A percentile compares a stretch with the other conserved stretches of the same genome.
These are phyloP conservation scores for Bombus cullumanus DNA, from an alignment of 1,140 invertebrate species.

Conservation along the genomic window DNA sequence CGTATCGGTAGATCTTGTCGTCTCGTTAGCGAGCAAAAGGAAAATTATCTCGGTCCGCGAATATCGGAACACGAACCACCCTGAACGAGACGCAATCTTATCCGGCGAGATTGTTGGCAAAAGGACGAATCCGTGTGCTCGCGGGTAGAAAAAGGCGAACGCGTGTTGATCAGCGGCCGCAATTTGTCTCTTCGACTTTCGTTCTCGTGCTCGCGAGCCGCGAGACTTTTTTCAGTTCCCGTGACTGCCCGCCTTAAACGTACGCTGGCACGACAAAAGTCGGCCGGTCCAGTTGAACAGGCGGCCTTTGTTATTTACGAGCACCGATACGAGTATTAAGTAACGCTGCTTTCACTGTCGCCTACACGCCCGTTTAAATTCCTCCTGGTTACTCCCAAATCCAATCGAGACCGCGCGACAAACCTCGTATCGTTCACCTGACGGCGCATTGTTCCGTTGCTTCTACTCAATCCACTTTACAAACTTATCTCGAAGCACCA, in stretches of 20 bases:
- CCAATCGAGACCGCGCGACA: slow-evolving; percentile 36
- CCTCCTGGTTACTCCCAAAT: slow-evolving; percentile 60
- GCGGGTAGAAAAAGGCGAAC: not conserved
- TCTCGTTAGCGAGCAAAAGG: not conserved
- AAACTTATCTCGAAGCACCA: too few relatives aligned
- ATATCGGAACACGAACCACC: not conserved
- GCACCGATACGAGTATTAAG: slow-evolving; percentile 72
- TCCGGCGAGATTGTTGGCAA: not conserved
- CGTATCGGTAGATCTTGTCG: not conserved
- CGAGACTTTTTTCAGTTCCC: slow-evolving; percentile 23
- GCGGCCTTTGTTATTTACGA: slow-evolving; percentile 67
- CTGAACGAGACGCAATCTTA: slow-evolving; percentile 5
- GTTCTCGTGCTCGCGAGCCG: slow-evolving; percentile 27
- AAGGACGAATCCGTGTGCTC: not conserved
- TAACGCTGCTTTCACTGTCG: slow-evolving; percentile 77
- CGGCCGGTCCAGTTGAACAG: slow-evolving; percentile 55
- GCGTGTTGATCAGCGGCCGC: slow-evolving; percentile 10
- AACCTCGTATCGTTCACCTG: slow-evolving; percentile 43
- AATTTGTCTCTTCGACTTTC: slow-evolving; percentile 44
- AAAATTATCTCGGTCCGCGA: not conserved
- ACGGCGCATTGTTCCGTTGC: not conserved
- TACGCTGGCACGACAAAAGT: slow-evolving; percentile 55
- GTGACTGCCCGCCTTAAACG: slow-evolving; percentile 29
- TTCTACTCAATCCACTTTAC: too few relatives aligned
- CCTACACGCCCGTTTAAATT: slow-evolving; percentile 73